Evolutionary conservation across 2,113 vertebrate genomes (phyloP).

Genomic region (Serinus canaria): DNA sequence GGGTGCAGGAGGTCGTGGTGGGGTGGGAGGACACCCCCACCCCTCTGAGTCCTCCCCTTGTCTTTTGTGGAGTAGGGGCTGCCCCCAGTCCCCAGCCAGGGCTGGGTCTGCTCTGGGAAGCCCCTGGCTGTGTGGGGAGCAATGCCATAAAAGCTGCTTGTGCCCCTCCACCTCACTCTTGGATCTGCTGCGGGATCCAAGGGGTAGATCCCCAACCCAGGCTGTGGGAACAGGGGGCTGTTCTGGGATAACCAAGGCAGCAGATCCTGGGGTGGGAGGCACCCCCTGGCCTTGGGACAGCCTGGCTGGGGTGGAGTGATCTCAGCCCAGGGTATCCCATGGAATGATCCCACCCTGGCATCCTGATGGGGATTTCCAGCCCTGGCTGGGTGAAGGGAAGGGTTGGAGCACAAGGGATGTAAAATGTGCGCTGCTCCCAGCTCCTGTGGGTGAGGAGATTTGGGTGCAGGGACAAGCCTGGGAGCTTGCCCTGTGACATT

Average conservation of each 20-base stretch:
- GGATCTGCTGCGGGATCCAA: too few species aligned
- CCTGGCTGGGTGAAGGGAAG: not conserved
- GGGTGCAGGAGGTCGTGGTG: not conserved
- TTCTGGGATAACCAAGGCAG: not conserved
- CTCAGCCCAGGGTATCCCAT: not conserved
- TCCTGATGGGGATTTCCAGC: not conserved
- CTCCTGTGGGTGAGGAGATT: not conserved
- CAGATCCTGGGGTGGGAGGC: fast-evolving
- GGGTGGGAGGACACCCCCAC: not conserved
- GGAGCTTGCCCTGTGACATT: not conserved
- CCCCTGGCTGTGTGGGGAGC: not conserved
- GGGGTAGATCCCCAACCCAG: not conserved
- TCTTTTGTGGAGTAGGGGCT: not conserved
- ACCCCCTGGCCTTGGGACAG: not conserved
- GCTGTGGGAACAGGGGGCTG: not conserved
- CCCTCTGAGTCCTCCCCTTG: not conserved
- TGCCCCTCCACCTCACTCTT: not conserved
- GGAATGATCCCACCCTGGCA: not conserved
- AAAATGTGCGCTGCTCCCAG: not conserved
- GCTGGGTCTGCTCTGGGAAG: not conserved
- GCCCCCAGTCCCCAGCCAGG: not conserved
- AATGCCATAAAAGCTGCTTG: not conserved
- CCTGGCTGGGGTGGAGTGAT: not conserved
- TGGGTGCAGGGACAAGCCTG: not conserved
- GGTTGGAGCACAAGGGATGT: not conserved